Conservation (phyloP, 2,888 invertebrate genomes). For the Oasisia sp. region DNA sequence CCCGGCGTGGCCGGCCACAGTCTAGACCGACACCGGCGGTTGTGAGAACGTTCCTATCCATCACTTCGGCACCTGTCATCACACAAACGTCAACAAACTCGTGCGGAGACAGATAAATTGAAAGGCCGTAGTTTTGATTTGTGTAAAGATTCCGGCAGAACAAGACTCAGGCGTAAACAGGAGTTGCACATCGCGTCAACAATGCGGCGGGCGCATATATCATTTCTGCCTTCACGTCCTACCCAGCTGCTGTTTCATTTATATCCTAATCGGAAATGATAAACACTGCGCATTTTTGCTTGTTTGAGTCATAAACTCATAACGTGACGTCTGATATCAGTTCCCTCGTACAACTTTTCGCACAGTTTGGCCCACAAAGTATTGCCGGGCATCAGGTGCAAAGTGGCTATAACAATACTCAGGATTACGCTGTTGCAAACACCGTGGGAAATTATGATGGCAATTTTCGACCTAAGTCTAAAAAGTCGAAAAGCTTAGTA, state of each 20-base stretch:
- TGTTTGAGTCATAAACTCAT: background rate
- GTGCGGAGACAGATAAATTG: constrained; percentile 11
- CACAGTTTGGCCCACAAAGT: background rate
- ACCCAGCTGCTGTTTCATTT: background rate
- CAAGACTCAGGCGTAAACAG: background rate
- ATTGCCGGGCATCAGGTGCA: background rate
- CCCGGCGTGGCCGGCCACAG: background rate
- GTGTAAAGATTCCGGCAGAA: background rate
- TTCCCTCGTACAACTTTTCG: background rate
- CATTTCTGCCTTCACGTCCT: background rate
- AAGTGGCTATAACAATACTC: background rate
- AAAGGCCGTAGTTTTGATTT: background rate
- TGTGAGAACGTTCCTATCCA: background rate
- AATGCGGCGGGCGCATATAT: background rate
- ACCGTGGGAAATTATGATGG: background rate
- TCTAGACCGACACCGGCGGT: background rate
- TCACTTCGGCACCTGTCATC: background rate
- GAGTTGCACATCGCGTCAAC: background rate
- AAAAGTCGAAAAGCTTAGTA: background rate
- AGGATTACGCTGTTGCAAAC: background rate
- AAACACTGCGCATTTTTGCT: background rate
- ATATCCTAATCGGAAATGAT: background rate
- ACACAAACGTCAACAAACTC: background rate
- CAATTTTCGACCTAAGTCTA: background rate
- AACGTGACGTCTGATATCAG: background rate